Evolutionary conservation across 2,113 vertebrate species (phyloP).

Genomic region (Ophthalmolycus amberensis): DNA sequence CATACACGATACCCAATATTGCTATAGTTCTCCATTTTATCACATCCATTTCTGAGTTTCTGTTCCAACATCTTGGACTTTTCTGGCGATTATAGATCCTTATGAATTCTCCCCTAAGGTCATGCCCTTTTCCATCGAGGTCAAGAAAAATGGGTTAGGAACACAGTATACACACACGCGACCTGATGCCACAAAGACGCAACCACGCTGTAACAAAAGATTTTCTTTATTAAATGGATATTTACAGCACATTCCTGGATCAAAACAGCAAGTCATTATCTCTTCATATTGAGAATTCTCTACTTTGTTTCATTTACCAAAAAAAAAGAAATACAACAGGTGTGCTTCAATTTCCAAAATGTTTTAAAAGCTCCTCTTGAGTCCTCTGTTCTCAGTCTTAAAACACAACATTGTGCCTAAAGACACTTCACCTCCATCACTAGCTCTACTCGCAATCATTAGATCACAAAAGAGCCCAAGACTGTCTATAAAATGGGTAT

Average conservation of each 20-base stretch:
- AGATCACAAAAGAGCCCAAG: slow-evolving; percentile 35
- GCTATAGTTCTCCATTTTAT: background rate
- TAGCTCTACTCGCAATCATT: slow-evolving; percentile 3
- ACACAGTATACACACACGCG: too few species aligned
- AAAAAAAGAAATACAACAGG: slow-evolving; percentile 18
- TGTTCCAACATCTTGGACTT: background rate
- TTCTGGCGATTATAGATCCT: background rate
- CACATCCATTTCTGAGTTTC: background rate
- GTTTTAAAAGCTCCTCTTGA: slow-evolving; percentile 29
- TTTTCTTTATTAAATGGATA: slow-evolving; percentile 69
- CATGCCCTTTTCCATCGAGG: too few species aligned
- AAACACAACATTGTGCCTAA: background rate
- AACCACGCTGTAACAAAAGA: slow-evolving; percentile 54
- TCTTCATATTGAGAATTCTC: slow-evolving; percentile 21
- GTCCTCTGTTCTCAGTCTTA: slow-evolving; percentile 22
- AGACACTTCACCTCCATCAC: slow-evolving; percentile 20
- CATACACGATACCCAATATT: background rate
- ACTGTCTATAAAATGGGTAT: slow-evolving; percentile 37
- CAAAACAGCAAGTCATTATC: slow-evolving; percentile 41
- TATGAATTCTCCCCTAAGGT: too few species aligned
- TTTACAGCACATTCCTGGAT: slow-evolving; percentile 69
- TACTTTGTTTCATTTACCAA: background rate
- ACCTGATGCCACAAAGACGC: background rate
- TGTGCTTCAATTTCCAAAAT: slow-evolving; percentile 58
- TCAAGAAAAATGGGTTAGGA: too few species aligned